A percentile compares a stretch with the other conserved stretches of the same genome.
phyloP scores from a whole-genome alignment of 2,797 vertebrate species.

The Podarcis lilfordi region DNA sequence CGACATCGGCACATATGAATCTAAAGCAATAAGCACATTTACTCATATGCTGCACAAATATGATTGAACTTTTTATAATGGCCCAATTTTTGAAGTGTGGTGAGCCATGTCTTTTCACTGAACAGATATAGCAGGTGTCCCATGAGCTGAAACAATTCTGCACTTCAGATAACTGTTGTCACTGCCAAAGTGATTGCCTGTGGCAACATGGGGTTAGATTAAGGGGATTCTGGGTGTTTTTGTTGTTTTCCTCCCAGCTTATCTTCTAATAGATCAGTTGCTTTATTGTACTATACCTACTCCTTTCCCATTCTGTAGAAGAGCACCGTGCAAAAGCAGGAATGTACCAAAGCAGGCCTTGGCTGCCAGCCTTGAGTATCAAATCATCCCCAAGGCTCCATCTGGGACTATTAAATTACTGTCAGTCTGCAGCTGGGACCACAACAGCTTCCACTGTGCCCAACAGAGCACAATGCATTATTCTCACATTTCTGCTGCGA shows the following conservation, averaged over 20 bases:
- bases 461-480: slow-evolving; percentile 41
- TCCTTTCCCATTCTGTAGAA: slow-evolving; percentile 64
- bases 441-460: slow-evolving; percentile 60
- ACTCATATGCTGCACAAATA: background rate
- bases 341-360: slow-evolving; percentile 51
- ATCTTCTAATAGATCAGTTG: slow-evolving; percentile 80
- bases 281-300: slow-evolving; percentile 70
- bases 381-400: slow-evolving; percentile 65
- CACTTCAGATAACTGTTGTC: slow-evolving; percentile 70
- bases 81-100: slow-evolving; percentile 38
- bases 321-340: slow-evolving; percentile 53
- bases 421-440: slow-evolving; percentile 75
- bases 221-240: slow-evolving; percentile 77
- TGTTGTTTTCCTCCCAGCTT: slow-evolving; percentile 78
- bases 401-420: slow-evolving; percentile 73
- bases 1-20: background rate
- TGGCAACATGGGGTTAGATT: slow-evolving; percentile 79
- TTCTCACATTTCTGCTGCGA: slow-evolving; percentile 48
- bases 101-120: slow-evolving; percentile 54
- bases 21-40: slow-evolving; percentile 2
- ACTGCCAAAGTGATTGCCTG: slow-evolving; percentile 77
- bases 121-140: slow-evolving; percentile 76
- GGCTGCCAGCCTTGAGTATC: slow-evolving; percentile 77
- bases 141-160: slow-evolving; percentile 69
- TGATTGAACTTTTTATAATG: slow-evolving; percentile 37